These are phyloP conservation scores for Pristionchus maxplancki DNA, from an alignment of 2,888 invertebrate species.

Conservation along the genomic window DNA sequence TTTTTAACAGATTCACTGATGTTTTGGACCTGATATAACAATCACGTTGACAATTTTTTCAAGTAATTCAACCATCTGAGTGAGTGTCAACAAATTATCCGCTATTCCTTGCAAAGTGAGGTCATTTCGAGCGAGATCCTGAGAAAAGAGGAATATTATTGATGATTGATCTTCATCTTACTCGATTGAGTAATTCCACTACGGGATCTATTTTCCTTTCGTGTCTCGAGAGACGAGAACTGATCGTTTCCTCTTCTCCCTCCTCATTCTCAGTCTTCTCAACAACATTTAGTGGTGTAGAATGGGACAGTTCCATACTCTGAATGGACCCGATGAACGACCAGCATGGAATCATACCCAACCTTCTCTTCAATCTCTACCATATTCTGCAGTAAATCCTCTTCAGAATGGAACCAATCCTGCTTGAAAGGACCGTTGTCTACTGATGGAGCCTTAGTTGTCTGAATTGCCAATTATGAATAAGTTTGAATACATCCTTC, in stretches of 20 bases:
- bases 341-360: background rate
- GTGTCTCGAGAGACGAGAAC: background rate
- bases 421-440: conserved; percentile 33
- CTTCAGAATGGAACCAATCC: conserved; percentile 37
- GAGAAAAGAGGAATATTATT: background rate
- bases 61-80: background rate
- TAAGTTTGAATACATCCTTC: background rate
- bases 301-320: background rate
- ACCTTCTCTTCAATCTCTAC: conserved; percentile 27
- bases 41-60: background rate
- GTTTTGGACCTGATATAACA: background rate
- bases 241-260: background rate
- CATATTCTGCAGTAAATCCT: conserved; percentile 18
- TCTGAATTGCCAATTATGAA: background rate
- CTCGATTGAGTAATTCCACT: conserved; percentile 15
- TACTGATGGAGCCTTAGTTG: background rate
- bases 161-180: background rate
- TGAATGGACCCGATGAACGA: background rate
- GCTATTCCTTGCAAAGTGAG: conserved; percentile 24
- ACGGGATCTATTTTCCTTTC: conserved; percentile 6
- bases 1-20: conserved; percentile 17
- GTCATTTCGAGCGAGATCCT: conserved; percentile 17
- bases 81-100: conserved; percentile 12
- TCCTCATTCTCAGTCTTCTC: background rate
- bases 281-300: background rate